phyloP scores from a whole-genome alignment of 1,140 invertebrate species.

The Asbolus verrucosus region DNA sequence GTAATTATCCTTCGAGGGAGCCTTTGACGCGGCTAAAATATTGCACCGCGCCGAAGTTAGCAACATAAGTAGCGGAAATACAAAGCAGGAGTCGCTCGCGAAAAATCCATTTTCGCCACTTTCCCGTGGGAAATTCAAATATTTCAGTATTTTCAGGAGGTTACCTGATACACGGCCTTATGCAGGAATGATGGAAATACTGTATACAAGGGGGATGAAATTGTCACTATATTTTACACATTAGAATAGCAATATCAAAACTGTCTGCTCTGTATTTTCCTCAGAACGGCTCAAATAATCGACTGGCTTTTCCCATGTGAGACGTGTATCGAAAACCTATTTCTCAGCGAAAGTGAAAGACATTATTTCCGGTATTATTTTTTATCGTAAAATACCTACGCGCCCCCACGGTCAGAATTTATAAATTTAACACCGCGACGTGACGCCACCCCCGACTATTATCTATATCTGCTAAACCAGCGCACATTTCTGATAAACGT shows the following conservation, averaged over 20 bases:
- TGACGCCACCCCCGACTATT: no score
- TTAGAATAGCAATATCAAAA: constrained; percentile 60
- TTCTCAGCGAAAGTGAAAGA: constrained; percentile 52
- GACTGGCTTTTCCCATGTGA: constrained; percentile 52
- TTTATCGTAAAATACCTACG: constrained; percentile 21
- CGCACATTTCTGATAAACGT: no score
- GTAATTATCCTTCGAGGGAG: constrained; percentile 28
- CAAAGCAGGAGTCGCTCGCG: constrained; percentile 52
- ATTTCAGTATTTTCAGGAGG: constrained; percentile 54
- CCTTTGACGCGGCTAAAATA: constrained; percentile 27
- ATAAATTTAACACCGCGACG: constrained; percentile 5
- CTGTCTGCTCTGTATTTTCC: constrained; percentile 57
- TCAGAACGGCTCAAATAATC: constrained; percentile 52
- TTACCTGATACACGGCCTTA: constrained; percentile 55
- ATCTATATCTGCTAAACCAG: no score
- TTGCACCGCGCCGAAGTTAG: constrained; percentile 21
- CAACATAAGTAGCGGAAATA: constrained; percentile 47
- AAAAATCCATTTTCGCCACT: constrained; percentile 58
- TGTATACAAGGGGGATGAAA: constrained; percentile 58
- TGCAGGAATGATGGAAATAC: constrained; percentile 55
- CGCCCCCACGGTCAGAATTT: neutral
- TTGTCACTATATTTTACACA: constrained; percentile 60
- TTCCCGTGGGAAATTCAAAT: constrained; percentile 60
- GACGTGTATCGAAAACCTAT: constrained; percentile 51
- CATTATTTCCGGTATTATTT: constrained; percentile 49